phyloP scores from a whole-genome alignment of 2,113 vertebrate genomes.

The Corapipo altera region DNA sequence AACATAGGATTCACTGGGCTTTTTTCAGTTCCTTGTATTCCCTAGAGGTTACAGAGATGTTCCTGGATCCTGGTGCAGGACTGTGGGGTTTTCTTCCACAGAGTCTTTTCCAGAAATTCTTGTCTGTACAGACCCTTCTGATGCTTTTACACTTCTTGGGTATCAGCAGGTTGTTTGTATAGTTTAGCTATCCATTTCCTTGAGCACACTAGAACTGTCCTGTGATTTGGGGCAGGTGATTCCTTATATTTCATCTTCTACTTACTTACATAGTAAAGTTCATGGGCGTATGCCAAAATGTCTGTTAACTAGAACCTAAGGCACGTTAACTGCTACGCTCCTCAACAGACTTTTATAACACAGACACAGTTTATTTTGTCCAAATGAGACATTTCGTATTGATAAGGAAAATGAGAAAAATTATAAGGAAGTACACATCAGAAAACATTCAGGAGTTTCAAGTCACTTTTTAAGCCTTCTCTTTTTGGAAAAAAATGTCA shows the following conservation, averaged over 20 bases:
- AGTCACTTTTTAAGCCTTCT: neutral
- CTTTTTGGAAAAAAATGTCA: neutral
- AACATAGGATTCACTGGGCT: fast-evolving
- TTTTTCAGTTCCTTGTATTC: neutral
- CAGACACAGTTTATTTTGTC: neutral
- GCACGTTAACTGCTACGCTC: neutral
- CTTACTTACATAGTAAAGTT: neutral
- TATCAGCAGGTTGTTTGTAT: neutral
- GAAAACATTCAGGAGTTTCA: neutral
- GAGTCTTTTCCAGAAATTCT: neutral
- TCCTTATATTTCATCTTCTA: neutral
- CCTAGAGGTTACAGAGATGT: neutral
- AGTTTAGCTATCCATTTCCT: neutral
- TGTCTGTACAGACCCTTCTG: neutral
- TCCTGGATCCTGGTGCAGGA: neutral
- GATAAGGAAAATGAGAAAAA: neutral
- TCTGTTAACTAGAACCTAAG: neutral
- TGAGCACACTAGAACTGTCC: neutral
- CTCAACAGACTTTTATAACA: neutral
- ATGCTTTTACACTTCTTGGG: neutral
- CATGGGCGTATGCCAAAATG: neutral
- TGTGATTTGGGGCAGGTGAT: neutral
- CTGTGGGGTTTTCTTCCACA: neutral
- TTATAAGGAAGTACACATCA: neutral
- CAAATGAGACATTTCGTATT: neutral